phyloP scores from a whole-genome alignment of 2,113 vertebrate genomes.

The Daubentonia madagascariensis region DNA sequence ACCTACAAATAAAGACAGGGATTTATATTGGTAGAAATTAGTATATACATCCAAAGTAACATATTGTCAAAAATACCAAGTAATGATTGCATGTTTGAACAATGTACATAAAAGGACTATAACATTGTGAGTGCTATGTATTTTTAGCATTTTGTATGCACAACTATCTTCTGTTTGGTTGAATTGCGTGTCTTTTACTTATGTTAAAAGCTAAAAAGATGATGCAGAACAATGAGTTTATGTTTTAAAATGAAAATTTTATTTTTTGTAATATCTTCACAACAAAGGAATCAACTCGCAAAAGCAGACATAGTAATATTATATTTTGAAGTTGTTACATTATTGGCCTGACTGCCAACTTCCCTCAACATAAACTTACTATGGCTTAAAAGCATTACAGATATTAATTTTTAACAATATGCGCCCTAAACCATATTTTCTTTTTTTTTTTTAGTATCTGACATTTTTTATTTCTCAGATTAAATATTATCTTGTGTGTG shows the following conservation, averaged over 20 bases:
- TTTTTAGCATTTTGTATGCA: conserved; percentile 37
- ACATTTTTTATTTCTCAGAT: neutral
- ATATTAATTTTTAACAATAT: conserved; percentile 31
- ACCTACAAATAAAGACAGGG: neutral
- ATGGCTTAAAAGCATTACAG: neutral
- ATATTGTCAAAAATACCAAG: conserved; percentile 21
- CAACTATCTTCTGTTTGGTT: neutral
- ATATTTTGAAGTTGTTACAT: neutral
- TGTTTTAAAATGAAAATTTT: conserved; percentile 36
- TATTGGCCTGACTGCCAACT: neutral
- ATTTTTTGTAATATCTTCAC: neutral
- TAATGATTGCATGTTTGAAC: conserved; percentile 12
- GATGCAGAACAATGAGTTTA: neutral
- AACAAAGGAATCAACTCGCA: neutral
- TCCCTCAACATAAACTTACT: neutral
- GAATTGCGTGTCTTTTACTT: neutral
- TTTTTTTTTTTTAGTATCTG: conserved; percentile 9
- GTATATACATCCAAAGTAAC: neutral
- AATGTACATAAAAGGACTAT: neutral
- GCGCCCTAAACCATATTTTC: neutral
- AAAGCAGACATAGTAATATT: neutral
- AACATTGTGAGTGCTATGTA: neutral
- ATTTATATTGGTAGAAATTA: conserved; percentile 53
- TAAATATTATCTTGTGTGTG: neutral
- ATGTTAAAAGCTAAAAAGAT: neutral